Evolutionary conservation across 2,113 vertebrate species (phyloP).

Genomic region (Okapia johnstoni): DNA sequence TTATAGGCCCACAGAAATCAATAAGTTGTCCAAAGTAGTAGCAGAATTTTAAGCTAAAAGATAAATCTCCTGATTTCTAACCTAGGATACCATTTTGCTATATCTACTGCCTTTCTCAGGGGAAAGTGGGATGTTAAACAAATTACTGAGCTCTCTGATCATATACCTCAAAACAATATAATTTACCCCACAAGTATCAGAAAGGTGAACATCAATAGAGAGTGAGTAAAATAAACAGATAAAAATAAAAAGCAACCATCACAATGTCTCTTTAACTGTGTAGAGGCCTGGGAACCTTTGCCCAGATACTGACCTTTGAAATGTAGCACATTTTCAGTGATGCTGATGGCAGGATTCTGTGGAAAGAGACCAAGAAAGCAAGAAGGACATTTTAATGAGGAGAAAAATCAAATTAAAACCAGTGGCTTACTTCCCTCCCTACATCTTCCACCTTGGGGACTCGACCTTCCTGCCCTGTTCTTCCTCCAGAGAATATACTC

Average conservation of each 20-base stretch:
- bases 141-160: neutral
- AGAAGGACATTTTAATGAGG: slow-evolving; percentile 27
- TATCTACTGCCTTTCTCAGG: neutral
- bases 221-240: neutral
- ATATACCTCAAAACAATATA: neutral
- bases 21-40: neutral
- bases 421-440: neutral
- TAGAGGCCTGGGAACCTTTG: neutral
- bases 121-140: neutral
- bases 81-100: neutral
- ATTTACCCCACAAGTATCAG: neutral
- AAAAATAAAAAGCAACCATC: neutral
- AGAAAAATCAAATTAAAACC: slow-evolving; percentile 23
- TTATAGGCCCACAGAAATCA: neutral
- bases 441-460: neutral
- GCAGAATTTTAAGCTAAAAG: neutral
- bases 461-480: neutral
- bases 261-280: neutral
- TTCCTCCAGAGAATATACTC: neutral
- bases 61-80: neutral
- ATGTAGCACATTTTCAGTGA: slow-evolving; percentile 87
- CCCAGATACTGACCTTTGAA: slow-evolving; percentile 86
- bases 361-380: slow-evolving; percentile 39
- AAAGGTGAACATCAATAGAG: neutral
- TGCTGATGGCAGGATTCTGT: slow-evolving; percentile 87